Evolutionary conservation across 2,888 invertebrate species (phyloP).

Genomic region (Dynastes maya): DNA sequence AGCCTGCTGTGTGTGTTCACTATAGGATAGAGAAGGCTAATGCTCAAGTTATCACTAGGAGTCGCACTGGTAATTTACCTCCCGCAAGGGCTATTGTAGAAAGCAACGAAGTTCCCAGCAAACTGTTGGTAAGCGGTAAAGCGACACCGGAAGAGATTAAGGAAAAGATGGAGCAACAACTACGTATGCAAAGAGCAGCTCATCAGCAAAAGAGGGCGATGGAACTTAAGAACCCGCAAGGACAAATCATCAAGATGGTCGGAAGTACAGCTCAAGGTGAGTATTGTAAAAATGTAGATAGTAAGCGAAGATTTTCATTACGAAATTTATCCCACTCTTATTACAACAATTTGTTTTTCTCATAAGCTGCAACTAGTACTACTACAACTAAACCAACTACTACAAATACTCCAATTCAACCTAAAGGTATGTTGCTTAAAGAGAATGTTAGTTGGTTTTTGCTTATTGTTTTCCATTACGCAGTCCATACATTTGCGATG

Average conservation of each 20-base stretch:
- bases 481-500: not conserved
- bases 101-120: conserved; percentile 64
- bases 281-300: not conserved
- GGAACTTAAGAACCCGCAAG: conserved; percentile 72
- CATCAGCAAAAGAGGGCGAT: conserved; percentile 90
- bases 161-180: conserved; percentile 93
- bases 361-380: conserved; percentile 57
- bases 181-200: conserved; percentile 89
- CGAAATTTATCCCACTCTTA: conserved; percentile 12
- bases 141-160: conserved; percentile 84
- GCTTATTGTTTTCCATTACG: conserved; percentile 48
- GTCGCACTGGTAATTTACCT: conserved; percentile 83
- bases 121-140: conserved; percentile 72
- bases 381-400: conserved; percentile 65
- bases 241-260: conserved; percentile 73
- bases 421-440: conserved; percentile 68
- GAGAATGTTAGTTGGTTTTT: conserved; percentile 52
- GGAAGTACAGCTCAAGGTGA: conserved; percentile 75
- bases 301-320: not conserved
- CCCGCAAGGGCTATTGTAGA: conserved; percentile 69
- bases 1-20: conserved; percentile 56
- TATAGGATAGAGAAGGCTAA: conserved; percentile 78
- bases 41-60: conserved; percentile 84
- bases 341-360: conserved; percentile 54
- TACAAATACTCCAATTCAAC: conserved; percentile 68